phyloP scores from a whole-genome alignment of 2,797 vertebrate genomes.

The Cuniculus paca region DNA sequence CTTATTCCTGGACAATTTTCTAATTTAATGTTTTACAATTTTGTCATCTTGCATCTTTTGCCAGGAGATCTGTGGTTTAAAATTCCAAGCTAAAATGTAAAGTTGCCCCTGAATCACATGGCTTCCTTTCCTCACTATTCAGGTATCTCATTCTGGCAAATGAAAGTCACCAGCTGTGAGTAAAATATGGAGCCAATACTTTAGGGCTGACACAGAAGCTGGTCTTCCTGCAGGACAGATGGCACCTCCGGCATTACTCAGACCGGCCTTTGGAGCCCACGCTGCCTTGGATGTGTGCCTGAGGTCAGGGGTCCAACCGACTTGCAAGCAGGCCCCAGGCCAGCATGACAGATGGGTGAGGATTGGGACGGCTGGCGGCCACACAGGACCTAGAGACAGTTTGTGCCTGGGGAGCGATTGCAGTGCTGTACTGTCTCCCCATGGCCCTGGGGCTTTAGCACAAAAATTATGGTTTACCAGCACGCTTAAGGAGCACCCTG shows the following conservation, averaged over 20 bases:
- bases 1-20: slow-evolving; percentile 38
- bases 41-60: not conserved
- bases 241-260: slow-evolving; percentile 73
- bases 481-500: not conserved
- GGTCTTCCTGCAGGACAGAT: slow-evolving; percentile 82
- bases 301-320: slow-evolving; percentile 72
- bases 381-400: not conserved
- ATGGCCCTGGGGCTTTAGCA: slow-evolving; percentile 2
- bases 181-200: slow-evolving; percentile 57
- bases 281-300: slow-evolving; percentile 76
- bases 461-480: not conserved
- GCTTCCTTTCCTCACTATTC: slow-evolving; percentile 14
- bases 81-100: slow-evolving; percentile 5
- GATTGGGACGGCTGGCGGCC: not conserved
- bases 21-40: slow-evolving; percentile 13
- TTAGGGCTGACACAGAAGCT: slow-evolving; percentile 52
- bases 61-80: not conserved
- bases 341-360: slow-evolving; percentile 73
- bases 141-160: slow-evolving; percentile 77
- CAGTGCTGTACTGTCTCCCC: not conserved
- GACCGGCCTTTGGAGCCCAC: not conserved
- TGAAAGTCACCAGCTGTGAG: slow-evolving; percentile 71
- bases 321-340: slow-evolving; percentile 58
- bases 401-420: not conserved
- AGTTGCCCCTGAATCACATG: not conserved